Conservation (phyloP, 64 coral and sea anemone genomes). For the Orbicella faveolata region DNA sequence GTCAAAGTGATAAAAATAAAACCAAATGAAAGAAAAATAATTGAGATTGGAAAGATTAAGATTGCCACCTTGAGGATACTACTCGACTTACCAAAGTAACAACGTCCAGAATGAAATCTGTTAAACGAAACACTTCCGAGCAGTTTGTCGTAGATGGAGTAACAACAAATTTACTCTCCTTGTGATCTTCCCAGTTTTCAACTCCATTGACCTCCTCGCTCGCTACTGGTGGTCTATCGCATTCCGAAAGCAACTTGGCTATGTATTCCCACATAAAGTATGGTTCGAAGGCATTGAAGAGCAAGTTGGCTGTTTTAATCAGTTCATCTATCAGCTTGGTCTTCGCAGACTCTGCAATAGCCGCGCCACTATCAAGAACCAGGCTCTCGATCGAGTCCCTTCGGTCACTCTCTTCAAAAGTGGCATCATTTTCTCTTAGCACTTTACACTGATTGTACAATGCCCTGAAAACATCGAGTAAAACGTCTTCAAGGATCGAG, state of each 20-base stretch:
- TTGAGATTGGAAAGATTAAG: no score
- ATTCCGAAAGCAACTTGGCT: constrained; percentile 67
- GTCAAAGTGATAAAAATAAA: no score
- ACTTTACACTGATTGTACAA: constrained; percentile 55
- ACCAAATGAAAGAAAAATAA: no score
- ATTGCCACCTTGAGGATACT: neutral
- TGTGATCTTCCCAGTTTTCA: neutral
- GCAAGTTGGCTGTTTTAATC: constrained; percentile 90
- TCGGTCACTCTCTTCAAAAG: constrained; percentile 29
- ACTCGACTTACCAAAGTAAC: constrained; percentile 80
- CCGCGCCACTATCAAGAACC: neutral
- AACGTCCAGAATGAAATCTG: constrained; percentile 90
- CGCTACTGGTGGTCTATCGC: neutral
- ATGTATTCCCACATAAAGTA: constrained; percentile 99
- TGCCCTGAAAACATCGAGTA: constrained; percentile 84
- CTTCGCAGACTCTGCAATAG: constrained; percentile 36
- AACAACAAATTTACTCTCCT: neutral
- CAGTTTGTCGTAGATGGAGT: constrained; percentile 44
- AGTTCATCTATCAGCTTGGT: constrained; percentile 87
- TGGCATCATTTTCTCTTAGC: constrained; percentile 26
- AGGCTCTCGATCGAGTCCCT: constrained; percentile 11
- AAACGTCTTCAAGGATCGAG: constrained; percentile 80
- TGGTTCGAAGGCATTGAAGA: constrained; percentile 97
- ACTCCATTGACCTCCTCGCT: neutral
- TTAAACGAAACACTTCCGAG: constrained; percentile 84